Conservation (phyloP, 2,888 invertebrate species). For the Linyphia triangularis region DNA sequence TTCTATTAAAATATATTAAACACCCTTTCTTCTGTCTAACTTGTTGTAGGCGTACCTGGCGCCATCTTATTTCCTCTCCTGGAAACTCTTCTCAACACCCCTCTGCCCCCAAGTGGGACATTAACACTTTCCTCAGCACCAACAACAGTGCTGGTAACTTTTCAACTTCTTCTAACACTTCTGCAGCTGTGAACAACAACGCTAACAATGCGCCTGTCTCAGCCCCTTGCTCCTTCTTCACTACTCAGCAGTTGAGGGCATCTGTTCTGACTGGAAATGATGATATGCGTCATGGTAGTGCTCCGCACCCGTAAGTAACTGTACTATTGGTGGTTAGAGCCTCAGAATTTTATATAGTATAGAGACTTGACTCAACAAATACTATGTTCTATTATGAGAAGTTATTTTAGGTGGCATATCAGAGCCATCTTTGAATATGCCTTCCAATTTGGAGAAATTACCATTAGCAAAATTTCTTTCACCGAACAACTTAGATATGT, state of each 20-base stretch:
- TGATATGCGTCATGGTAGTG: constrained; percentile 51
- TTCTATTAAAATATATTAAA: background rate
- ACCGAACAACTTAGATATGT: too few species aligned
- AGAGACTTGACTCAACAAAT: too few species aligned
- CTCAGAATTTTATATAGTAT: too few species aligned
- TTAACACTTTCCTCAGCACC: constrained; percentile 61
- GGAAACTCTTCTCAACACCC: constrained; percentile 51
- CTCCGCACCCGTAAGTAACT: constrained; percentile 67
- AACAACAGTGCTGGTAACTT: background rate
- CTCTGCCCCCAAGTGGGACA: constrained; percentile 60
- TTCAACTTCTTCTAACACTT: constrained; percentile 32
- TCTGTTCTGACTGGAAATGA: constrained; percentile 7
- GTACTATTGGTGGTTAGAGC: too few species aligned
- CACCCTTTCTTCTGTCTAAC: background rate
- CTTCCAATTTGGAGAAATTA: too few species aligned
- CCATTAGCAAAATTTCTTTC: too few species aligned
- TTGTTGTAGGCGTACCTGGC: constrained; percentile 52
- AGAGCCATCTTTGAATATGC: too few species aligned
- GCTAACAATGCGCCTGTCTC: constrained; percentile 36
- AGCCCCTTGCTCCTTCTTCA: constrained; percentile 42
- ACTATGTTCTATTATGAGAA: too few species aligned
- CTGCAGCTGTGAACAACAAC: background rate
- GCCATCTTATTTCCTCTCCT: constrained; percentile 59
- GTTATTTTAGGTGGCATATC: too few species aligned
- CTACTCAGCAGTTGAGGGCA: constrained; percentile 13